Conservation (phyloP, 2,888 invertebrate genomes). For the Sinopyrophorus schimmeli region DNA sequence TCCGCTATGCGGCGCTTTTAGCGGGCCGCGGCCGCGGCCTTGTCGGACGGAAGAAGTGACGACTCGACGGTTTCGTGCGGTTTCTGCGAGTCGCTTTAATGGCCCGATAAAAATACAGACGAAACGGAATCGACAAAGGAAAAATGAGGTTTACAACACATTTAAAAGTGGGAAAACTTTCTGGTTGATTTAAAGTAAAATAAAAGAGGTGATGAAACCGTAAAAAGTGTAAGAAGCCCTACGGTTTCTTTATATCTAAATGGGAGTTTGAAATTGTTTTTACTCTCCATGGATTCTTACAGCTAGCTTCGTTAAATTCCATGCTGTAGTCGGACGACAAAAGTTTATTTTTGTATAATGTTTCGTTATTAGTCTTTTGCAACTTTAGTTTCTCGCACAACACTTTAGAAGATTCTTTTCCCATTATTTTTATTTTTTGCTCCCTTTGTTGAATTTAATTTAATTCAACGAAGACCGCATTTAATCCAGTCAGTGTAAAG, state of each 20-base stretch:
- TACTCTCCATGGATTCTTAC: slow-evolving; percentile 9
- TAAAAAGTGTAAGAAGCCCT: slow-evolving; percentile 13
- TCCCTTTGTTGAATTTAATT: no score
- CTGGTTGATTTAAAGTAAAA: slow-evolving; percentile 11
- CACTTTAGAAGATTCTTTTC: no score
- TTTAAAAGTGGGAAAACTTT: slow-evolving; percentile 2
- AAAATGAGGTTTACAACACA: slow-evolving; percentile 16
- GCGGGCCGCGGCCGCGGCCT: slow-evolving; percentile 11
- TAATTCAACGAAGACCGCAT: no score
- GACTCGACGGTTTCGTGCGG: slow-evolving; percentile 17
- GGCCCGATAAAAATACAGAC: slow-evolving; percentile 14
- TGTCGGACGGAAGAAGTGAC: slow-evolving; percentile 15
- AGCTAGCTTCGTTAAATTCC: slow-evolving; percentile 7
- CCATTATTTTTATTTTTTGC: no score
- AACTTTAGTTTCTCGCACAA: no score
- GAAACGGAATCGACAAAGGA: slow-evolving; percentile 17
- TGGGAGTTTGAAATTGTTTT: slow-evolving; percentile 16
- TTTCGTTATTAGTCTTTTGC: neutral
- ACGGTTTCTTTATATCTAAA: slow-evolving; percentile 15
- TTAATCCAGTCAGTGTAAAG: no score
- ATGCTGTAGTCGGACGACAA: neutral
- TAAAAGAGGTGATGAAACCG: slow-evolving; percentile 15
- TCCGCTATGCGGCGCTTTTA: slow-evolving; percentile 13
- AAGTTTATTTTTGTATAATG: slow-evolving; percentile 12
- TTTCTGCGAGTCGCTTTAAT: slow-evolving; percentile 13